Percentiles rank a stretch among this genome's conserved stretches.
Conservation (phyloP, 2,888 invertebrate genomes). For the Bursaphelenchus okinawaensis region DNA sequence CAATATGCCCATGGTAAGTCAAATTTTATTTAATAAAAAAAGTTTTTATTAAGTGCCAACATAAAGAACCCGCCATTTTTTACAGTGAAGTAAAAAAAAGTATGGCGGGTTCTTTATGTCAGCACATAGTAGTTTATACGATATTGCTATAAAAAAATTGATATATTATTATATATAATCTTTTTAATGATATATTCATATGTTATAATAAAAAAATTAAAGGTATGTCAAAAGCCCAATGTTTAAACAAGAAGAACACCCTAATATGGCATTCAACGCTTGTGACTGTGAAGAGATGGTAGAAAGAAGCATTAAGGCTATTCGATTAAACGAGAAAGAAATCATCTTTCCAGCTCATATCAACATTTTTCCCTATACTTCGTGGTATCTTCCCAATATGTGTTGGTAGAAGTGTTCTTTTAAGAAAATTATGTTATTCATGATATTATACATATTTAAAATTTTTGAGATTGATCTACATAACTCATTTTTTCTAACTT, state of each 20-base stretch:
- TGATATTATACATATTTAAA: not conserved
- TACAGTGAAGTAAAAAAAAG: no score
- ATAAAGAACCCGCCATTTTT: no score
- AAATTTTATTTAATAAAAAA: constrained; percentile 93
- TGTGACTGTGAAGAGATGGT: constrained; percentile 78
- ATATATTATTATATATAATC: no score
- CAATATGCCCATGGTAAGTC: constrained; percentile 87
- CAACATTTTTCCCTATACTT: not conserved
- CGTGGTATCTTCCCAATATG: not conserved
- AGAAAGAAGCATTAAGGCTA: constrained; percentile 72
- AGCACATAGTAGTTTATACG: no score
- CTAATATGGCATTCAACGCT: not conserved
- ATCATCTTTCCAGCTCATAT: constrained; percentile 71
- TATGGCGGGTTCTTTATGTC: no score
- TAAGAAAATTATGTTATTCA: not conserved
- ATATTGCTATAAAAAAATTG: no score
- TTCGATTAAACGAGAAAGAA: constrained; percentile 70
- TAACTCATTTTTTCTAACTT: no score
- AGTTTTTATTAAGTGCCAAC: no score
- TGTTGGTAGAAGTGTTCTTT: not conserved
- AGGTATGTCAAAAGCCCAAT: not conserved
- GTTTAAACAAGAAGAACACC: not conserved
- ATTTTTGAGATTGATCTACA: not conserved
- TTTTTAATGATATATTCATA: no score
- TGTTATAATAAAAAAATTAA: no score